Base-by-base conservation (phyloP, 37 sponge, comb jelly and placozoan genomes). In the Ianthella basta region DNA sequence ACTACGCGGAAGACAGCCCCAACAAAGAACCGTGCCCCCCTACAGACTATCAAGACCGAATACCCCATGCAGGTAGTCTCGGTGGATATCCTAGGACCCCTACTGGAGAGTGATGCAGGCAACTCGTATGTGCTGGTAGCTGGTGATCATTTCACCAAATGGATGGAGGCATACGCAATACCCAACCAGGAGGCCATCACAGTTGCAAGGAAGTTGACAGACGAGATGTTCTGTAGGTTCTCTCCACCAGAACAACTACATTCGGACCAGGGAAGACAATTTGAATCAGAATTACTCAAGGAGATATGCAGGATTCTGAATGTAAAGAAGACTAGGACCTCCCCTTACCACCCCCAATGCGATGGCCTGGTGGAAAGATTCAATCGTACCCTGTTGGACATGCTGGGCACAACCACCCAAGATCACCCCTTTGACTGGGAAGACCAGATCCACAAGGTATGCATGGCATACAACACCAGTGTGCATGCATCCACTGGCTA, bases 281-380 rank as follows among this genome's bases (percentile, higher is more conserved):
- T 89, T 60, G 90, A 89, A 56, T 85, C 84, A 15, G 29, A 70
- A 23, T 15, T 89, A 19, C 0, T 89, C 1, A 33, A 57, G 8
- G 85, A 89, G 32, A 66, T 89, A 10, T 89, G 90, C 44, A 59
- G 39, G 21, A 15, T 85, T 14, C 56, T 89, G 0, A 12, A 59
- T 12, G 80, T 89, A 37, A 23, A 60, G 63, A 89, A 89, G 79
- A 60, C 75, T 15, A 4, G 86, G 29, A 90, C 83, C 20, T 74
- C 90, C 15, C 82, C 91, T 4, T 85, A 86, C 55, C 91, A 91
- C 74, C 88, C 87, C 3, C 83, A 88, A 55, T 55, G 89, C 55
- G 86, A 88, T 77, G 92, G 88, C 14, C 54, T 92, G 35, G 83
- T 92, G 21, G 92, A 92, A 38, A 10, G 89, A 0, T 88, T 81